Evolutionary conservation across 2,113 vertebrate species (phyloP).

Genomic region (Cariama cristata): DNA sequence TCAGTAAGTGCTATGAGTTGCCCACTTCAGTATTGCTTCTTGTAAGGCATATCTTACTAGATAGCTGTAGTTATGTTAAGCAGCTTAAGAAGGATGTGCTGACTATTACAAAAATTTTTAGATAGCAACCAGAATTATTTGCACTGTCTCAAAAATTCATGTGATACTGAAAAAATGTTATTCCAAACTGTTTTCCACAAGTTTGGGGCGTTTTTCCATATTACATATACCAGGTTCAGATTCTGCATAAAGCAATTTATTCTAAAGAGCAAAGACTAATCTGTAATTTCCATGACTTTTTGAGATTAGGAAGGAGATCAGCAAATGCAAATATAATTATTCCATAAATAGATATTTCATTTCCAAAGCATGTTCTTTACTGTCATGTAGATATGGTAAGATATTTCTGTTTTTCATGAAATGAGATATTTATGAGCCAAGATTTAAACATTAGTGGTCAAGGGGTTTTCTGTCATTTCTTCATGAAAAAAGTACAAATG

Average conservation of each 20-base stretch:
- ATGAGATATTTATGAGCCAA: accelerated
- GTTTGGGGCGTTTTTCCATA: background rate
- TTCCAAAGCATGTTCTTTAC: background rate
- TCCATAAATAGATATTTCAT: background rate
- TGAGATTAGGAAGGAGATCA: background rate
- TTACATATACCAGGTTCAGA: background rate
- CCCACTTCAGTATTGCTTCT: background rate
- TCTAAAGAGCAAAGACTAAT: background rate
- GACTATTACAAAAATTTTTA: background rate
- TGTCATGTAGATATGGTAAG: background rate
- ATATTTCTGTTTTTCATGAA: background rate
- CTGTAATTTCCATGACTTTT: background rate
- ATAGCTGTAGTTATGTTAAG: background rate
- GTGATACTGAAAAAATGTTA: background rate
- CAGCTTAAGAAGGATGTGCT: background rate
- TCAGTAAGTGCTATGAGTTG: background rate
- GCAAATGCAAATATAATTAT: background rate
- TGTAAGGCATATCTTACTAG: background rate
- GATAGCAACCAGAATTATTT: background rate
- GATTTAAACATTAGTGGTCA: background rate
- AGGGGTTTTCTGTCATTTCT: background rate
- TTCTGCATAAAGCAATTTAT: background rate
- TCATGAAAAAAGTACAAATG: background rate
- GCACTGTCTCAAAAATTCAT: background rate
- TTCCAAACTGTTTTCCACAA: background rate